Conservation (phyloP, 37 sponge, comb jelly and placozoan genomes). For the Tethya wilhelma region DNA sequence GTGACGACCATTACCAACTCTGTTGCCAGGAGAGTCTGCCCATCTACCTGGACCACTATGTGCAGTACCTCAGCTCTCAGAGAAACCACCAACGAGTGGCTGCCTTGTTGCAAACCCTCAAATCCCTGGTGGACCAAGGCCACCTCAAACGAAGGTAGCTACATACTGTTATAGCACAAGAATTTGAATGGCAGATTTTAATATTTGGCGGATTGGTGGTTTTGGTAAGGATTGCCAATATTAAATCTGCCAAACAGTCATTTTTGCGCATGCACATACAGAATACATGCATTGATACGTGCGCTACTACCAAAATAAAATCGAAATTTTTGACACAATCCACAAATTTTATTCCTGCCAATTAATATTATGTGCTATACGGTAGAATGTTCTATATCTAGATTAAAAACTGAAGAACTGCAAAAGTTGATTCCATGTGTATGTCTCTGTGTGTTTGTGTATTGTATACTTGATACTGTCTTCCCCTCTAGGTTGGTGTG, state of each 20-base stretch:
- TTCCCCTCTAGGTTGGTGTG: slow-evolving; percentile 42
- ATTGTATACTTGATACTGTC: not conserved
- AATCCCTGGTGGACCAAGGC: slow-evolving; percentile 13
- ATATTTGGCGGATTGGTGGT: too few relatives aligned
- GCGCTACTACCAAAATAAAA: not conserved
- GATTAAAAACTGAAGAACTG: not conserved
- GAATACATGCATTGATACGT: too few relatives aligned
- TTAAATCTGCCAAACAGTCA: too few relatives aligned
- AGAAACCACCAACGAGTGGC: slow-evolving; percentile 48
- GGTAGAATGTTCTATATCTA: too few relatives aligned
- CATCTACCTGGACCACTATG: slow-evolving; percentile 41
- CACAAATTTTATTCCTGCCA: too few relatives aligned
- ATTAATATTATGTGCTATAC: too few relatives aligned
- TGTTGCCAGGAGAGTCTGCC: slow-evolving; percentile 10
- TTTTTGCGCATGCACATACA: too few relatives aligned
- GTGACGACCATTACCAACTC: not conserved
- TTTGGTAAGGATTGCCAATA: too few relatives aligned
- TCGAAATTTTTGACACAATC: not conserved
- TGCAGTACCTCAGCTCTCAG: slow-evolving; percentile 24
- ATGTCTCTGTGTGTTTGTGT: not conserved
- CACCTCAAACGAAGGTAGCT: too few relatives aligned
- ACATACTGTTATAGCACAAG: too few relatives aligned
- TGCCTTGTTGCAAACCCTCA: slow-evolving; percentile 4
- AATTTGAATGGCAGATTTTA: too few relatives aligned
- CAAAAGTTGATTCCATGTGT: not conserved